phyloP scores from a whole-genome alignment of 2,888 invertebrate genomes.

The Nomada fucata region DNA sequence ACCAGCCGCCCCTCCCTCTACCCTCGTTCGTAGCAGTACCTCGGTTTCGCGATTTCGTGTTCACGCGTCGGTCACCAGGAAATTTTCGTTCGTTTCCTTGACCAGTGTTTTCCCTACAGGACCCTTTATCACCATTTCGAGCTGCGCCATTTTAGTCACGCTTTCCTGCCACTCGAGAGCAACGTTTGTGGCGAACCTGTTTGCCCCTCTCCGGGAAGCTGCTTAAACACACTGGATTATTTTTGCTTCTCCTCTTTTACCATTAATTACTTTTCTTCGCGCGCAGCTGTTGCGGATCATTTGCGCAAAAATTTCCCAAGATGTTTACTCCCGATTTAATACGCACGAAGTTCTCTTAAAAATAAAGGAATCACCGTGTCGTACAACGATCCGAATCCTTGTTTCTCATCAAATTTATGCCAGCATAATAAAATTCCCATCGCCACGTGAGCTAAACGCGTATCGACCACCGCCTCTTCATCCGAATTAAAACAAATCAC shows the following conservation, averaged over 20 bases:
- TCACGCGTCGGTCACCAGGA: conserved; percentile 50
- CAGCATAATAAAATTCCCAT: background rate
- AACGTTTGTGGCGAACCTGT: background rate
- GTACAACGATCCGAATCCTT: no score
- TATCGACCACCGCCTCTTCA: background rate
- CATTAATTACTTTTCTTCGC: background rate
- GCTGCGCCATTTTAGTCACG: background rate
- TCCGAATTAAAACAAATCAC: background rate
- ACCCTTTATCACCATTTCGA: background rate
- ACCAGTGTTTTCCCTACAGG: conserved; percentile 37
- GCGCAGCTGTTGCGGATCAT: no score
- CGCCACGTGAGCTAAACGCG: background rate
- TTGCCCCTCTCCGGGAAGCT: background rate
- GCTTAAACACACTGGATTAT: background rate
- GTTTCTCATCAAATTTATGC: background rate
- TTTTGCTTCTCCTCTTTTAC: no score
- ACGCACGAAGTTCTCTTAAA: no score
- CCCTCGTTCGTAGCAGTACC: conserved; percentile 33
- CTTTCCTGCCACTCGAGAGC: background rate
- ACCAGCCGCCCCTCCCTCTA: conserved; percentile 3
- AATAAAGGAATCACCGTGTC: no score
- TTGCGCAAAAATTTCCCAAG: background rate
- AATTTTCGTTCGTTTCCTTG: conserved; percentile 50
- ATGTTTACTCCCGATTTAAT: background rate
- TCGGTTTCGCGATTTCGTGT: conserved; percentile 57